Base-by-base conservation (phyloP, 2,797 vertebrate species). In the Spondyliosoma cantharus region DNA sequence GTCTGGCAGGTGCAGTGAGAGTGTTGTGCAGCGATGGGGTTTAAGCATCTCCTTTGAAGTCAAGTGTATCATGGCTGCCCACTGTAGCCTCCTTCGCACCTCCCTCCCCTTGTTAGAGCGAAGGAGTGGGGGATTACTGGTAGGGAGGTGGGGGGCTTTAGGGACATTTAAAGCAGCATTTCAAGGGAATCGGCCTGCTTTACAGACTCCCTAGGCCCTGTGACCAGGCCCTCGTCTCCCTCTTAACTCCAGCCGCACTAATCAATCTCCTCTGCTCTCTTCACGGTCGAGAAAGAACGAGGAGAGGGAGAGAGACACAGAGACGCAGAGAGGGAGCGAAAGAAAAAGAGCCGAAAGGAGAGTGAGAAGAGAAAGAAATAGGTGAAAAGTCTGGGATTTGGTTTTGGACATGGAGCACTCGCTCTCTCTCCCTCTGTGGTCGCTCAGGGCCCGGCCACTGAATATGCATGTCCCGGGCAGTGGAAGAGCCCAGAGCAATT, bases 221-320 rank as follows among this genome's bases (percentile, higher is more conserved):
- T 82, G 89, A 92, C 93, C 89, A 76, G 88, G 83, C 82, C 85
- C 78, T 87, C 67, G 53, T 87, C 87, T 93, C 73, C 87, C 87
- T 88, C 90, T 91, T 90, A 91, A 93, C 90, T 88, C 78, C 90
- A 86, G 87, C 85, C 54, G 79, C 82, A 78, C 86, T 91, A 94
- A 95, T 95, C 94, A 90, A 94, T 94, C 92, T 90, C 90, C 84
- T 86, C 85, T 89, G 85, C 88, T 89, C 88, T 91, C 86, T 89
- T 92, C 90, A 91, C 58, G 69, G 86, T 94, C 78, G 27, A 81
- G 72, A 83, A 80, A 66, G 80, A 89, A 57, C 76, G 67, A 29
- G 60, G 75, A 87, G 72, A 29, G 49, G 49, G 70, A 67, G 74
- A 71, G 77, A 80, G 56, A 63, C n/a, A 78, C 27, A 58, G 70